Percentiles rank a stretch among this genome's conserved stretches.
Evolutionary conservation across 2,888 invertebrate species (phyloP).

Genomic region (Rhimphoctona megacephalus): DNA sequence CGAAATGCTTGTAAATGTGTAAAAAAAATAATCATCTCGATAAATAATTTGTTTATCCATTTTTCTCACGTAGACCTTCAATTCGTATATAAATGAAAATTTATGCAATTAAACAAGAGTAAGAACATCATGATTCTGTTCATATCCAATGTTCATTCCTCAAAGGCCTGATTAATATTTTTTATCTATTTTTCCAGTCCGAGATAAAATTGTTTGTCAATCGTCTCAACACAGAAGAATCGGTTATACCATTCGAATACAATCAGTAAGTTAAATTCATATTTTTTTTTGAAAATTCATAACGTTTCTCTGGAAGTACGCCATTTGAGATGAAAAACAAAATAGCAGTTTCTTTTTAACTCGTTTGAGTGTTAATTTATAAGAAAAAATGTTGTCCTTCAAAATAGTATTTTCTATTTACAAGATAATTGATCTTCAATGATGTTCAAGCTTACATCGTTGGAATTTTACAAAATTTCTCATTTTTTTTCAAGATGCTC

Average conservation of each 20-base stretch:
- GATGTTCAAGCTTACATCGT: too few relatives aligned
- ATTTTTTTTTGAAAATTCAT: not conserved
- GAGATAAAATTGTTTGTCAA: conserved; percentile 97
- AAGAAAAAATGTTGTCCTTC: too few relatives aligned
- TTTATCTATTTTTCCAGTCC: conserved; percentile 88
- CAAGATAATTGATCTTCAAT: too few relatives aligned
- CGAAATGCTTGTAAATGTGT: not conserved
- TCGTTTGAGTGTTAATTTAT: too few relatives aligned
- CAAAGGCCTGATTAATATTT: not conserved
- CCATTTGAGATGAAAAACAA: not conserved
- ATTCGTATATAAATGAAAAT: not conserved
- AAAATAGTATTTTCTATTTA: too few relatives aligned
- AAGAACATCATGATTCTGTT: not conserved
- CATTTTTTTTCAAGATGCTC: too few relatives aligned
- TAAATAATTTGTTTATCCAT: not conserved
- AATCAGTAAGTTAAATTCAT: conserved; percentile 89
- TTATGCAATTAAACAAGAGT: not conserved
- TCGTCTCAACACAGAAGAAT: conserved; percentile 98
- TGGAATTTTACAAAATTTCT: too few relatives aligned
- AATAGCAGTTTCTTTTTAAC: not conserved
- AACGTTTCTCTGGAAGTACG: not conserved
- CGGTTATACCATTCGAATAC: conserved; percentile 99
- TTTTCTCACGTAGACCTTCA: not conserved
- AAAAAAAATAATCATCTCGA: not conserved
- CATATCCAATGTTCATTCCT: not conserved